Percentiles rank a stretch among this genome's conserved stretches.
These are phyloP conservation scores for Phrynosoma platyrhinos DNA, from an alignment of 2,113 vertebrate species.

Conservation along the genomic window DNA sequence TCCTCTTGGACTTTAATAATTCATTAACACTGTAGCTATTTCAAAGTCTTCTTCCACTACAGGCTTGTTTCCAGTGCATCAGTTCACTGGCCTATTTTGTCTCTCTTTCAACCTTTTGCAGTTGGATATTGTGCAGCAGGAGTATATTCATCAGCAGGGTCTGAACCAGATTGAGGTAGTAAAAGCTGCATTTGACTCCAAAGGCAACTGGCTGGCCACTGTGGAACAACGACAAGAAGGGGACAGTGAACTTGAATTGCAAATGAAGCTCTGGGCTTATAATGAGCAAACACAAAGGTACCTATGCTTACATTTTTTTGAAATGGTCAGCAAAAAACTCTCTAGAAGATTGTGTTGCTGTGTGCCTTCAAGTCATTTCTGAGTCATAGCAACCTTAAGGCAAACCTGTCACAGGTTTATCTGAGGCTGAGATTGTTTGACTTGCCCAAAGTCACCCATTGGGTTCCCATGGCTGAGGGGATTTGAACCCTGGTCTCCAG, in stretches of 20 bases:
- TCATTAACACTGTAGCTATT: background rate
- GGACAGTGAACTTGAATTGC: slow-evolving; percentile 80
- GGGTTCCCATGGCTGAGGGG: no score
- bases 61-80: background rate
- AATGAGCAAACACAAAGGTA: slow-evolving; percentile 89
- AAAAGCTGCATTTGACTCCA: slow-evolving; percentile 81
- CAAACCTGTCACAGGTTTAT: no score
- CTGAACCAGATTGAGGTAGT: slow-evolving; percentile 88
- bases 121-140: slow-evolving; percentile 96
- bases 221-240: slow-evolving; percentile 88
- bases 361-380: no score
- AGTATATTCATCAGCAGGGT: slow-evolving; percentile 86
- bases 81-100: fast-evolving
- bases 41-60: background rate
- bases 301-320: background rate
- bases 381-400: no score
- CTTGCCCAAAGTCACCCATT: no score
- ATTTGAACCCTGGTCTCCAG: no score
- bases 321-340: background rate
- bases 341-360: background rate
- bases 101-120: slow-evolving; percentile 62
- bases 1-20: background rate
- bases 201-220: slow-evolving; percentile 90
- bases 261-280: slow-evolving; percentile 91
- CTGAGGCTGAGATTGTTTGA: no score